These are phyloP conservation scores for Entomobrya multifasciata DNA, from an alignment of 2,888 invertebrate species.

Conservation along the genomic window DNA sequence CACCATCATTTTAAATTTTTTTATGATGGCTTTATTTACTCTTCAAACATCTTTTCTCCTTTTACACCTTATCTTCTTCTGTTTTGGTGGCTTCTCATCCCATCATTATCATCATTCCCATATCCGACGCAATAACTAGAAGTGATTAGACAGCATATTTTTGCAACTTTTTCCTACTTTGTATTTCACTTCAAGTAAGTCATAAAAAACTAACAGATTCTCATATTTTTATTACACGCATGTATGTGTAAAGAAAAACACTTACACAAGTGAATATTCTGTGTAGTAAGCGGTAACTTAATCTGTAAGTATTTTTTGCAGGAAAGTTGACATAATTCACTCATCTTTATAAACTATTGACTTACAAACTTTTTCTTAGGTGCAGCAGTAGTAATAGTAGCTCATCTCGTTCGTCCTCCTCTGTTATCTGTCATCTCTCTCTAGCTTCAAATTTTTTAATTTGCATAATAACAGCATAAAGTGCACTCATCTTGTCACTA, in stretches of 20 bases:
- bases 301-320: neutral
- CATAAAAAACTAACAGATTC: no score
- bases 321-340: constrained; percentile 47
- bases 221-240: no score
- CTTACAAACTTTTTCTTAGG: constrained; percentile 24
- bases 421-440: neutral
- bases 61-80: neutral
- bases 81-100: neutral
- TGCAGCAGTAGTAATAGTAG: no score
- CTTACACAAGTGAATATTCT: no score
- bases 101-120: neutral
- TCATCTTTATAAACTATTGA: constrained; percentile 20
- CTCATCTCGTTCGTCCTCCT: neutral
- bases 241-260: no score
- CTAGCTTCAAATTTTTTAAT: neutral
- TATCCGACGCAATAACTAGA: no score
- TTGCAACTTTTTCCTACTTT: neutral
- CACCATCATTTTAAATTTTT: neutral
- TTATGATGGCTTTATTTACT: constrained; percentile 42
- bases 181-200: neutral
- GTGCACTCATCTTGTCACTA: no score
- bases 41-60: neutral
- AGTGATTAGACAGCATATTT: no score
- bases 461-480: constrained; percentile 10
- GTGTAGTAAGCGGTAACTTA: no score